Evolutionary conservation across 2,113 vertebrate species (phyloP).

Genomic region (Alligator mississippiensis): DNA sequence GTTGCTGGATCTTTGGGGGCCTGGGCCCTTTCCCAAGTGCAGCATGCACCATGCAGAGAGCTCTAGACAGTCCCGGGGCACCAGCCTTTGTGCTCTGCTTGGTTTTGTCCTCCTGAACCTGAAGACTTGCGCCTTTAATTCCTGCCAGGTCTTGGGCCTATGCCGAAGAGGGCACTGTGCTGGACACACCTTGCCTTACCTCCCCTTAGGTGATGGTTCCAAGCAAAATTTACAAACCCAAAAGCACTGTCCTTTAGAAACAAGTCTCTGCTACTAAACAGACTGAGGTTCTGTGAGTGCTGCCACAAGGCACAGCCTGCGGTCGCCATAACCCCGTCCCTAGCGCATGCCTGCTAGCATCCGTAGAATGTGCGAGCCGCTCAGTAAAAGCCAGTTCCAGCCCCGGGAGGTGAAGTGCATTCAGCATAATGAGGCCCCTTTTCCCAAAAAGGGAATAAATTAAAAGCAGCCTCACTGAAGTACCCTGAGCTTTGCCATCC

Average conservation of each 20-base stretch:
- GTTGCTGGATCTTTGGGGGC: conserved; percentile 5
- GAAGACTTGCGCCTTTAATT: rapidly evolving
- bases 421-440: background rate
- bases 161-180: background rate
- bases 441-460: background rate
- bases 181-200: background rate
- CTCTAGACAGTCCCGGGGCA: background rate
- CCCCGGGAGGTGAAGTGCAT: background rate
- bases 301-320: background rate
- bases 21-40: rapidly evolving
- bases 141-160: background rate
- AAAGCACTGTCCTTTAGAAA: rapidly evolving
- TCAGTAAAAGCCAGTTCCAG: background rate
- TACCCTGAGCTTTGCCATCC: conserved; percentile 47
- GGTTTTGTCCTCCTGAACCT: background rate
- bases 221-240: background rate
- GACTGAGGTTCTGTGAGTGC: rapidly evolving
- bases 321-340: background rate
- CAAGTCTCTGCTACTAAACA: background rate
- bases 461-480: background rate
- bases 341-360: rapidly evolving
- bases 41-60: rapidly evolving
- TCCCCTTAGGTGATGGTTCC: background rate
- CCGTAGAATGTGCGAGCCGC: background rate
- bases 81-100: rapidly evolving